phyloP scores from a whole-genome alignment of 2,113 vertebrate genomes.

The Dipodomys spectabilis region DNA sequence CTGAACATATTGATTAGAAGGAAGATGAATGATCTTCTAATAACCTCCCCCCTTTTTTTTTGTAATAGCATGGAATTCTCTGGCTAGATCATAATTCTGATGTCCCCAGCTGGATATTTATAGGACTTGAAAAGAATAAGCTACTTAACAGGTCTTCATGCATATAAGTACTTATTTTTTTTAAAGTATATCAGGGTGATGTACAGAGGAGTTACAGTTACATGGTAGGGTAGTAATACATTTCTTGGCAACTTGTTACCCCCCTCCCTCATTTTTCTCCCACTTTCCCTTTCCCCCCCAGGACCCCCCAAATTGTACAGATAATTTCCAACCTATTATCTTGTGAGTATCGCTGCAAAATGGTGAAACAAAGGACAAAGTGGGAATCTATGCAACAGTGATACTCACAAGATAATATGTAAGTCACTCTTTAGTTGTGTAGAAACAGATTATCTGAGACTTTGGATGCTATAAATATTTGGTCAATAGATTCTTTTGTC shows the following conservation, averaged over 20 bases:
- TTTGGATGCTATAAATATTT: slow-evolving; percentile 59
- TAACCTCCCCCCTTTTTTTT: neutral
- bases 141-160: neutral
- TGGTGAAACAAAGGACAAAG: too few relatives aligned
- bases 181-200: too few relatives aligned
- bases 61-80: neutral
- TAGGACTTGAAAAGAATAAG: neutral
- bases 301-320: too few relatives aligned
- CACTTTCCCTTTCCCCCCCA: too few relatives aligned
- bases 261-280: too few relatives aligned
- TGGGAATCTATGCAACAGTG: too few relatives aligned
- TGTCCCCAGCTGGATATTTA: neutral
- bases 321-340: too few relatives aligned
- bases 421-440: slow-evolving; percentile 44
- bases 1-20: neutral
- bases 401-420: neutral
- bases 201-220: too few relatives aligned
- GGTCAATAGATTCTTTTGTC: slow-evolving; percentile 56
- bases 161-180: neutral
- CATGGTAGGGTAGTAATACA: too few relatives aligned
- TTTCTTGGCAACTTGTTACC: too few relatives aligned
- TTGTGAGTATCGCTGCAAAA: too few relatives aligned
- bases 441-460: slow-evolving; percentile 39
- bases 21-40: neutral
- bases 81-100: neutral